Evolutionary conservation across 2,888 invertebrate species (phyloP).

Genomic region (Lucinisca nassula): DNA sequence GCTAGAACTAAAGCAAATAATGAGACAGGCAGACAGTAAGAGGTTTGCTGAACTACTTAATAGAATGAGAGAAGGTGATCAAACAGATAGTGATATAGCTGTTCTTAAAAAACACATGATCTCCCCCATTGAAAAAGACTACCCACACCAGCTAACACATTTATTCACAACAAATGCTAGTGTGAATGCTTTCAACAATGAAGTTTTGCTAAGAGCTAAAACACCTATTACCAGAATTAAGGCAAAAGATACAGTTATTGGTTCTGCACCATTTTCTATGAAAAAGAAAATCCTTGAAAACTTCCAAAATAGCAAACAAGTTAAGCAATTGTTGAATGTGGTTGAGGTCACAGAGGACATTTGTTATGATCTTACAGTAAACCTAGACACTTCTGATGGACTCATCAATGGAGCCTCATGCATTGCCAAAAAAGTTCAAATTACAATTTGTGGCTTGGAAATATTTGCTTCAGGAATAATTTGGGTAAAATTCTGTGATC

Average conservation of each 20-base stretch:
- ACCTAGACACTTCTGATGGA: slow-evolving; percentile 53
- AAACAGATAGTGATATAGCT: slow-evolving; percentile 54
- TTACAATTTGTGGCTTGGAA: neutral
- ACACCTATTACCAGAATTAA: slow-evolving; percentile 1
- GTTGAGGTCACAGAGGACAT: too few species aligned
- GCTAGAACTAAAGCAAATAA: slow-evolving; percentile 66
- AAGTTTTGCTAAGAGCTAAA: slow-evolving; percentile 12
- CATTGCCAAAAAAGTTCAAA: slow-evolving; percentile 22
- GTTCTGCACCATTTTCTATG: slow-evolving; percentile 25
- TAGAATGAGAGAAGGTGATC: slow-evolving; percentile 47
- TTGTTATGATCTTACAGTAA: slow-evolving; percentile 54
- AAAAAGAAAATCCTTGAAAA: slow-evolving; percentile 11
- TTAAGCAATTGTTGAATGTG: slow-evolving; percentile 27
- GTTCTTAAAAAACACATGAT: slow-evolving; percentile 37
- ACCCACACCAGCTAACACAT: slow-evolving; percentile 39
- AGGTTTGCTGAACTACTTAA: slow-evolving; percentile 71
- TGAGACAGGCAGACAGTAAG: slow-evolving; percentile 67
- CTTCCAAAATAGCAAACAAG: slow-evolving; percentile 23
- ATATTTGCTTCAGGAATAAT: slow-evolving; percentile 24
- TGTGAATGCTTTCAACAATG: slow-evolving; percentile 31
- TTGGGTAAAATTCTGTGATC: slow-evolving; percentile 64
- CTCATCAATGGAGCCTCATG: slow-evolving; percentile 60
- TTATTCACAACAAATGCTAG: neutral
- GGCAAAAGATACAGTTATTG: slow-evolving; percentile 43
- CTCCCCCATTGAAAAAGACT: slow-evolving; percentile 4